Base-by-base conservation (phyloP, 2,797 vertebrate genomes). In the Notamacropus eugenii region DNA sequence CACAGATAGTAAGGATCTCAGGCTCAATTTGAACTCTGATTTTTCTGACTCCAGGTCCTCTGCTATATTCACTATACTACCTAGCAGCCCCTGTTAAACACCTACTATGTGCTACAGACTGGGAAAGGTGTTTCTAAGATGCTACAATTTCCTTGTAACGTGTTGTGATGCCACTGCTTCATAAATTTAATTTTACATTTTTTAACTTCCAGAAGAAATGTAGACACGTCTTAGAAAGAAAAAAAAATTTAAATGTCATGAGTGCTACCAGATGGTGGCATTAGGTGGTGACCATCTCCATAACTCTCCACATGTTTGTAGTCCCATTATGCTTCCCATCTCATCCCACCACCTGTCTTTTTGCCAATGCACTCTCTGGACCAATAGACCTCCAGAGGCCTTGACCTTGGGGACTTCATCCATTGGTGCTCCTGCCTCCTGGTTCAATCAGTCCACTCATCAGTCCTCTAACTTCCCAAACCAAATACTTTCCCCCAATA, bases 141-240 rank as follows among this genome's bases (percentile, higher is more conserved):
- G 46, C 40, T 46, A 93, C 90, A 94, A 55, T 62, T 50, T 94
- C 59, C 56, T n/a, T 40, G 62, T 91, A 62, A 95, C 93, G 91
- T 56, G 87, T 16, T 93, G 22, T 96, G 92, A 96, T 95, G 90
- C 55, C 96, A 31, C 28, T 56, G 82, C n/a, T 90, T 96, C 90
- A 56, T 95, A 91, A 93, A 90, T 92, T 95, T 54, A 91, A 27
- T 94, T 91, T 95, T 92, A 92, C 34, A 14, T 50, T 54, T 96
- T 90, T 90, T 92, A 90, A 16, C 58, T 97, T 96, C 90, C 67
- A 82, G 19, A 82, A 82, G n/a, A 46, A 82, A 82, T 82, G 5
- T 82, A 40, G 67, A 82, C 2, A 40, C 5, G 2, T 74, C 14
- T 74, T 74, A 19, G n/a, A 74, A 74, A 74, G 62, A 74, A 74